Evolutionary conservation across 2,888 invertebrate genomes (phyloP).

Genomic region (Laothoe populi): DNA sequence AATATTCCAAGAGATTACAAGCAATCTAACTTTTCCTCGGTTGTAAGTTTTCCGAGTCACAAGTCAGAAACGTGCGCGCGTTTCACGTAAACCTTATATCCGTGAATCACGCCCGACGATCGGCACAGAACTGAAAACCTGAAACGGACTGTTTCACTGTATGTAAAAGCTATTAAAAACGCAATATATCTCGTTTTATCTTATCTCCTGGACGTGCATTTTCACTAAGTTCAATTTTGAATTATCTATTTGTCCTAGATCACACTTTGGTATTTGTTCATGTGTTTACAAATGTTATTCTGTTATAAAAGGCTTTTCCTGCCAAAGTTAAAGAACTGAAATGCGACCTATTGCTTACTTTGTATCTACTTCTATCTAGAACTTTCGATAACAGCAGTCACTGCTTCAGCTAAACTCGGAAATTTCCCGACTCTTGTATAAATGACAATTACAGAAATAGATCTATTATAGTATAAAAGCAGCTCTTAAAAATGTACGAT

Average conservation of each 20-base stretch:
- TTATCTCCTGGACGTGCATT: slow-evolving; percentile 16
- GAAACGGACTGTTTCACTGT: slow-evolving; percentile 43
- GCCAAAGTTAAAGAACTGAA: too few relatives aligned
- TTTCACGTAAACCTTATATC: slow-evolving; percentile 45
- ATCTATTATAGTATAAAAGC: too few relatives aligned
- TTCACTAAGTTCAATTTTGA: neutral
- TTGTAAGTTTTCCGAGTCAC: slow-evolving; percentile 11
- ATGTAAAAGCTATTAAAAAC: neutral
- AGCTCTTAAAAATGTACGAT: too few relatives aligned
- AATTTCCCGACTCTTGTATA: too few relatives aligned
- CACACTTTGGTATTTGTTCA: neutral
- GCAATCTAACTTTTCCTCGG: neutral
- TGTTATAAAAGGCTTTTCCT: too few relatives aligned
- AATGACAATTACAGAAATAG: too few relatives aligned
- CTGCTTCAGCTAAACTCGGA: too few relatives aligned
- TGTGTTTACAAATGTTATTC: too few relatives aligned
- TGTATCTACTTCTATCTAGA: too few relatives aligned
- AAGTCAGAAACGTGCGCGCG: slow-evolving; percentile 40
- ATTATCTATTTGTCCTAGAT: neutral
- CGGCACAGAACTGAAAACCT: slow-evolving; percentile 58
- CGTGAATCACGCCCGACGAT: slow-evolving; percentile 55
- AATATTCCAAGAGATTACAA: too few relatives aligned
- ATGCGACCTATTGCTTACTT: too few relatives aligned
- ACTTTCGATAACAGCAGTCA: too few relatives aligned
- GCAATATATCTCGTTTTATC: neutral